Conservation (phyloP, 2,888 invertebrate species). For the Exocentrus adspersus region DNA sequence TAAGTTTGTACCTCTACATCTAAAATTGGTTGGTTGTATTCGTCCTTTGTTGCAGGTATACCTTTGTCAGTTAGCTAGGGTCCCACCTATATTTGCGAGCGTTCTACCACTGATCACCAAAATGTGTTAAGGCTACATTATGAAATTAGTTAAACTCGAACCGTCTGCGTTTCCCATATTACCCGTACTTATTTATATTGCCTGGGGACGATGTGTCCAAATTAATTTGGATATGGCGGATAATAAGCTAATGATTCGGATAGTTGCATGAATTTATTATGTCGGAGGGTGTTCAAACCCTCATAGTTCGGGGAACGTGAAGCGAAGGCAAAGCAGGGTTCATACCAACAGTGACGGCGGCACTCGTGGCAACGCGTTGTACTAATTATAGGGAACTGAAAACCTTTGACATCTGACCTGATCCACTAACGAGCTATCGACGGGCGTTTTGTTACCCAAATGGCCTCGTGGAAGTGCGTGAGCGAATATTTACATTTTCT, state of each 20-base stretch:
- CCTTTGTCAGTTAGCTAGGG: too few species aligned
- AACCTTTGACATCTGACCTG: slow-evolving; percentile 66
- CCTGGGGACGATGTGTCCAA: slow-evolving; percentile 15
- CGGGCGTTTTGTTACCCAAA: slow-evolving; percentile 60
- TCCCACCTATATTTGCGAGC: too few species aligned
- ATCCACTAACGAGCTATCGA: slow-evolving; percentile 62
- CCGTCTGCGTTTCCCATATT: background rate
- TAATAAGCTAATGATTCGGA: slow-evolving; percentile 29
- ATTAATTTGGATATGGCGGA: slow-evolving; percentile 24
- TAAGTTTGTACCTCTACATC: too few species aligned
- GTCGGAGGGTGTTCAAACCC: slow-evolving; percentile 10
- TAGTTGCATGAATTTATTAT: slow-evolving; percentile 31
- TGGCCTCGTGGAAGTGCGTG: slow-evolving; percentile 25
- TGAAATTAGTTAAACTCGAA: slow-evolving; percentile 2
- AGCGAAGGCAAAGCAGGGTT: slow-evolving; percentile 22
- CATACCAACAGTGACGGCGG: slow-evolving; percentile 38
- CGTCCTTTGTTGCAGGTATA: too few species aligned
- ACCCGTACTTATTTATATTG: slow-evolving; percentile 17
- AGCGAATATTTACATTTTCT: slow-evolving; percentile 22
- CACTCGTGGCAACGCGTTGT: slow-evolving; percentile 57
- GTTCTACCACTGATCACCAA: too few species aligned
- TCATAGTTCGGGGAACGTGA: slow-evolving; percentile 13
- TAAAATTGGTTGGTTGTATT: too few species aligned
- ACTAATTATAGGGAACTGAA: slow-evolving; percentile 65
- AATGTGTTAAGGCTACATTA: background rate